Evolutionary conservation across 2,888 invertebrate genomes (phyloP).

Genomic region (Opisthograptis luteolata): DNA sequence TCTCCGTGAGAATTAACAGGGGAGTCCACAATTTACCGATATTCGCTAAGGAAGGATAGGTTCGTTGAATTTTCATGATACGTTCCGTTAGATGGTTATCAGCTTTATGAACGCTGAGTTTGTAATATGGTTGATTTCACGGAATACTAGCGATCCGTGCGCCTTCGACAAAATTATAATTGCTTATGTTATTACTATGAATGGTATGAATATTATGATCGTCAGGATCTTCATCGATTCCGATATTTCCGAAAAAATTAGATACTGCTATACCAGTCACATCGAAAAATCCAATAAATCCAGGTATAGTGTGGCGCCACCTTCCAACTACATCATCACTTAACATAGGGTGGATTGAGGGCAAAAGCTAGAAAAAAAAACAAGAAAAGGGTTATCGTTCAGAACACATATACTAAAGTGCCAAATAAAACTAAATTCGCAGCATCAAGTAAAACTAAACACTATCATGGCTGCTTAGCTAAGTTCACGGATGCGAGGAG

Average conservation of each 20-base stretch:
- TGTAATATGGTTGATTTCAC: constrained; percentile 17
- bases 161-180: constrained; percentile 12
- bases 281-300: no score
- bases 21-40: constrained; percentile 17
- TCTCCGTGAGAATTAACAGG: constrained; percentile 24
- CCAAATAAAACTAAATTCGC: not conserved
- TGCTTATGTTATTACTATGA: constrained; percentile 3
- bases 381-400: not conserved
- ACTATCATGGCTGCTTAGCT: constrained; percentile 10
- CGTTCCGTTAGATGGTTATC: constrained; percentile 24
- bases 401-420: not conserved
- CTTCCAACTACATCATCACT: no score
- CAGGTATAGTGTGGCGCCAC: no score
- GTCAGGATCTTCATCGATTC: constrained; percentile 10
- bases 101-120: constrained; percentile 18
- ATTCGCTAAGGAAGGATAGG: constrained; percentile 20
- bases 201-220: no score
- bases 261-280: not conserved
- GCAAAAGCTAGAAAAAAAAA: no score
- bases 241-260: constrained; percentile 11
- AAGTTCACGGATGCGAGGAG: constrained; percentile 69
- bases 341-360: no score
- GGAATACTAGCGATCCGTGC: constrained; percentile 16
- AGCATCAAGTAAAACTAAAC: not conserved
- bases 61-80: constrained; percentile 26